Evolutionary conservation across 2,888 invertebrate species (phyloP).

Genomic region (Coelinius sp.): DNA sequence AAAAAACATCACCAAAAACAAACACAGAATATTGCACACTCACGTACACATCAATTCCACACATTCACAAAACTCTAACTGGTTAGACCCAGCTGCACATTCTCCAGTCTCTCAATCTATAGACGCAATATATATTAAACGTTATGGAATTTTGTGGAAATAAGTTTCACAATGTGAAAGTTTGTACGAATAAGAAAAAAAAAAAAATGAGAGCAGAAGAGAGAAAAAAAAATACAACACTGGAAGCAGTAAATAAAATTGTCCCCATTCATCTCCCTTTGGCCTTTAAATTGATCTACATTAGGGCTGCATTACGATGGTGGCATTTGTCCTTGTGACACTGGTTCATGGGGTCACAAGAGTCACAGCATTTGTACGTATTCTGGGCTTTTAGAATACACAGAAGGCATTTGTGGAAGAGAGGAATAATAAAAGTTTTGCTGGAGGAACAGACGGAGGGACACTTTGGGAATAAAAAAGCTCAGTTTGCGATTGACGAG

Average conservation of each 20-base stretch:
- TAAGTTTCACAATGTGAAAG: constrained; percentile 23
- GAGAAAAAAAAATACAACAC: neutral
- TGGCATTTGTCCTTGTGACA: neutral
- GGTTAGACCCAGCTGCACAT: constrained; percentile 38
- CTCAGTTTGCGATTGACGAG: neutral
- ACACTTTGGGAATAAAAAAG: neutral
- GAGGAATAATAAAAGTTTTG: neutral
- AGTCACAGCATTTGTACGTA: neutral
- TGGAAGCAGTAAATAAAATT: constrained; percentile 1
- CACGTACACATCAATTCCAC: constrained; percentile 14
- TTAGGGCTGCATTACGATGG: neutral
- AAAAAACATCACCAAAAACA: neutral
- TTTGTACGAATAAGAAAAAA: neutral
- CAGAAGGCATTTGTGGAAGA: neutral
- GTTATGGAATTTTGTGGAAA: constrained; percentile 5
- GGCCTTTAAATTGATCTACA: neutral
- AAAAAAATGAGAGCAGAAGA: neutral
- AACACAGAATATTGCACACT: constrained; percentile 25
- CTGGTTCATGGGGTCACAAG: neutral
- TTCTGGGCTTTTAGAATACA: neutral
- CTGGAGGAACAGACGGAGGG: neutral
- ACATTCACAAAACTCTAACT: constrained; percentile 40
- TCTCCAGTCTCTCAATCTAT: constrained; percentile 15
- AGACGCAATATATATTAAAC: constrained; percentile 19
- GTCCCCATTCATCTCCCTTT: neutral